Evolutionary conservation across 64 coral and sea anemone species (phyloP), one percentile per base, ranked within the genome.

Genomic region (Montipora capricornis): DNA sequence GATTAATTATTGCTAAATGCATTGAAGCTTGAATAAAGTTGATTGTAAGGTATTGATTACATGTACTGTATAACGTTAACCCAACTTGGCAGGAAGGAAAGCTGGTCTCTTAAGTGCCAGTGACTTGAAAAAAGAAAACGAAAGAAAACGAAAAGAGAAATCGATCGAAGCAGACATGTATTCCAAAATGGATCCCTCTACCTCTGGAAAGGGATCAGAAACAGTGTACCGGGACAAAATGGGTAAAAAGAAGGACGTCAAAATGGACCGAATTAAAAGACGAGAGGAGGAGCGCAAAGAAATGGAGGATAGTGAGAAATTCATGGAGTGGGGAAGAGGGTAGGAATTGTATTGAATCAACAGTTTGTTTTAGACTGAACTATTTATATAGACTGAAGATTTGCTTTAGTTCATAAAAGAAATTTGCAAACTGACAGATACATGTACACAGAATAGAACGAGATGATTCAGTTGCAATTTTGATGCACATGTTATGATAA

Each of bases 271-370:
- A 77, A 26, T 26, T 26, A 26, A 26, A 26, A 26, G 26, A 26
- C 26, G 26, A 87, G 97, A 98, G 49, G 88, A 98, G 71, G 91
- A 98, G 68, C 57, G 49, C 24, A 94, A 83, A 89, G 93, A 98
- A 60, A 70, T 89, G 57, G 90, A 96, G 78, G 94, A 98, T 22
- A 89, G 96, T 99, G 94, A 88, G 59, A 99, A 96, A 46, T 99
- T 94, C 58, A 89, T 89, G 78, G 73, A 96, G 49, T 99, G 91
- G 97, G 97, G 97, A 76, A 96, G 86, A 92, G 97, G 97, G 97
- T 99, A 88, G 88, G 78, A 16, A 68, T 78, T 62, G 47, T 3
- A 17, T 19, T 74, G 16, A 0, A 15, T 37, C 37, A 37, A 37
- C 2, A 37, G 37, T 37, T 37, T 37, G 37, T 37, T 37, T 29